Percentiles rank a stretch among this genome's conserved stretches.
Conservation (phyloP, 2,113 vertebrate genomes). For the Myrmophylax atrothorax region DNA sequence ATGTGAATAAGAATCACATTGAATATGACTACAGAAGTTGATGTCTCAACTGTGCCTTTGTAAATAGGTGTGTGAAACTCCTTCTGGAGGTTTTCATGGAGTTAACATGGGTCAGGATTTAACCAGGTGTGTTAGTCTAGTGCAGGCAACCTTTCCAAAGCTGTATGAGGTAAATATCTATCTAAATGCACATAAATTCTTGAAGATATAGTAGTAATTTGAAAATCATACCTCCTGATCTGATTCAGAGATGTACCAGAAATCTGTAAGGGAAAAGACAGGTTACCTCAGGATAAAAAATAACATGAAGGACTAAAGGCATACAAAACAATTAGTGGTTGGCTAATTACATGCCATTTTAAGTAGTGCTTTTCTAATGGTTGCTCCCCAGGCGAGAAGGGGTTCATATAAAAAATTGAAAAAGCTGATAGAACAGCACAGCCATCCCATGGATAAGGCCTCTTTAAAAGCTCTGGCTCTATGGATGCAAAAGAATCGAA, state of each 20-base stretch:
- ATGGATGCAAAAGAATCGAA: no score
- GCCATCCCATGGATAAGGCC: no score
- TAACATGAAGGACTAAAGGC: background rate
- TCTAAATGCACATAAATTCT: background rate
- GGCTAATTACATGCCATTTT: background rate
- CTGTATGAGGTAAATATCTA: background rate
- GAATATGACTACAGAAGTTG: background rate
- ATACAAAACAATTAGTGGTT: background rate
- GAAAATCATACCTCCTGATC: background rate
- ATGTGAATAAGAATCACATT: background rate
- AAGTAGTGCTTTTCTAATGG: background rate
- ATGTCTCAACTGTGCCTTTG: background rate
- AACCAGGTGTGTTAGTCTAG: background rate
- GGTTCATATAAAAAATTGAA: no score
- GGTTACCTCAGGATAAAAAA: background rate
- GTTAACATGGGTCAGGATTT: background rate
- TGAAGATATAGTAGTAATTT: background rate
- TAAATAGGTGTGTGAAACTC: background rate
- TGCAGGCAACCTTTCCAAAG: background rate
- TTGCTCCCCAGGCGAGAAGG: no score
- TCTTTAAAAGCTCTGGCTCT: no score
- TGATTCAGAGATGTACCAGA: background rate
- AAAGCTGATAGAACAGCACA: no score
- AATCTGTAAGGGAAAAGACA: background rate
- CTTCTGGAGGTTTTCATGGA: background rate